phyloP scores from a whole-genome alignment of 2,888 invertebrate genomes.

The Tupiocoris notatus region DNA sequence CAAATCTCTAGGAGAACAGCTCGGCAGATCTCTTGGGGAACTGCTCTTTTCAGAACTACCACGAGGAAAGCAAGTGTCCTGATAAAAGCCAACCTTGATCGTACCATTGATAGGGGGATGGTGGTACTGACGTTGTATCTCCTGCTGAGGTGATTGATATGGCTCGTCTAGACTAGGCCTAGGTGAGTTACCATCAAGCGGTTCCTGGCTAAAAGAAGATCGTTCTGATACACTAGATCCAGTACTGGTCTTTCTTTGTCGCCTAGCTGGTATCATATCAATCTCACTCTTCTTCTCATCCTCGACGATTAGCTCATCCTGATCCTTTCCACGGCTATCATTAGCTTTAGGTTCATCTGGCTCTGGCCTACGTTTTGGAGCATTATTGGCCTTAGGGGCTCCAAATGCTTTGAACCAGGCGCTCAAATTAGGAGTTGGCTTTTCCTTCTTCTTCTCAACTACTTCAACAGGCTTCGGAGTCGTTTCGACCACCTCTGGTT shows the following conservation, averaged over 20 bases:
- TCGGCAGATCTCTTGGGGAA: conserved; percentile 48
- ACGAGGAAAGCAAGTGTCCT: conserved; percentile 63
- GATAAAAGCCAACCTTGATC: conserved; percentile 84
- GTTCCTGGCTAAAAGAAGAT: conserved; percentile 70
- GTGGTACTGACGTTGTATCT: conserved; percentile 51
- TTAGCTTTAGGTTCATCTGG: conserved; percentile 43
- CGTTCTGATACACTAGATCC: conserved; percentile 77
- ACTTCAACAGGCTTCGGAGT: conserved; percentile 45
- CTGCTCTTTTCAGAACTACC: conserved; percentile 72
- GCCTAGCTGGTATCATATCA: conserved; percentile 52
- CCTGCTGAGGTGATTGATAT: conserved; percentile 65
- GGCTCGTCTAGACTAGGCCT: conserved; percentile 55
- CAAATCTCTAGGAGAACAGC: conserved; percentile 47
- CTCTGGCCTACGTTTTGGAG: conserved; percentile 59
- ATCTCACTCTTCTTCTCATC: conserved; percentile 47
- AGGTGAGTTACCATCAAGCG: conserved; percentile 51
- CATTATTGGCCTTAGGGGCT: conserved; percentile 68
- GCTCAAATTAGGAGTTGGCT: conserved; percentile 80
- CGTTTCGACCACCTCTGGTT: conserved; percentile 42
- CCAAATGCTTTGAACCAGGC: conserved; percentile 93
- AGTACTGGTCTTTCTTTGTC: conserved; percentile 71
- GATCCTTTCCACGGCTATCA: conserved; percentile 47
- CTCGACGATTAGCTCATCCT: conserved; percentile 43
- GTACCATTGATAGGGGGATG: conserved; percentile 68
- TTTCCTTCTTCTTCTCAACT: conserved; percentile 55